These are phyloP conservation scores for Hormaphis cornu DNA, from an alignment of 1,140 invertebrate genomes.

Conservation along the genomic window DNA sequence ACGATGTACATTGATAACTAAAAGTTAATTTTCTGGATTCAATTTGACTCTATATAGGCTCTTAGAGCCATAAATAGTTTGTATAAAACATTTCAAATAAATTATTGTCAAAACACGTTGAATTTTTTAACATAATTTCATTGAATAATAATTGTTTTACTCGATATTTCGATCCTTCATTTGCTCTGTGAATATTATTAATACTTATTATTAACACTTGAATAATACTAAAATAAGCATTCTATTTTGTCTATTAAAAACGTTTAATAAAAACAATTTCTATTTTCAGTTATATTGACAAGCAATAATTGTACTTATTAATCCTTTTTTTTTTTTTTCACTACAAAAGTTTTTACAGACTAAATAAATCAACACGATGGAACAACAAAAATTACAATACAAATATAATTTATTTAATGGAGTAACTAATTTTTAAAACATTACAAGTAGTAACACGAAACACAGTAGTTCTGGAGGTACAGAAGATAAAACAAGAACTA, in stretches of 20 bases:
- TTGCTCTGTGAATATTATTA: conserved; percentile 2
- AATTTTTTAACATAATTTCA: neutral
- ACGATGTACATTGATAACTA: too few relatives aligned
- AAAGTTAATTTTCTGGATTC: neutral
- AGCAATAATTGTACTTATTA: neutral
- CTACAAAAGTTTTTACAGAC: neutral
- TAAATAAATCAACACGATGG: too few relatives aligned
- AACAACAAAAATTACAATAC: too few relatives aligned
- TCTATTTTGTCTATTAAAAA: conserved; percentile 26
- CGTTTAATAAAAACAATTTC: conserved; percentile 12
- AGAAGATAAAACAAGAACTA: neutral
- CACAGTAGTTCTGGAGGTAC: too few relatives aligned
- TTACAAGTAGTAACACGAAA: too few relatives aligned
- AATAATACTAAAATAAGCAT: neutral
- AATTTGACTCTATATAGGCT: neutral
- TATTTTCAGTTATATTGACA: conserved; percentile 14
- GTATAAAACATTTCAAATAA: neutral
- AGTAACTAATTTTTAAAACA: too few relatives aligned
- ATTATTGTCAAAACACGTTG: neutral
- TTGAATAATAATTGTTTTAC: neutral
- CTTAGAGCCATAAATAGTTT: neutral
- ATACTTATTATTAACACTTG: too few relatives aligned
- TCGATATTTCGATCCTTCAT: neutral
- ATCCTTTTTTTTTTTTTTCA: neutral
- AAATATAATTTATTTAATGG: too few relatives aligned